Evolutionary conservation across 92 coral and sea anemone species (phyloP).

Genomic region (Epizoanthus stellaris): DNA sequence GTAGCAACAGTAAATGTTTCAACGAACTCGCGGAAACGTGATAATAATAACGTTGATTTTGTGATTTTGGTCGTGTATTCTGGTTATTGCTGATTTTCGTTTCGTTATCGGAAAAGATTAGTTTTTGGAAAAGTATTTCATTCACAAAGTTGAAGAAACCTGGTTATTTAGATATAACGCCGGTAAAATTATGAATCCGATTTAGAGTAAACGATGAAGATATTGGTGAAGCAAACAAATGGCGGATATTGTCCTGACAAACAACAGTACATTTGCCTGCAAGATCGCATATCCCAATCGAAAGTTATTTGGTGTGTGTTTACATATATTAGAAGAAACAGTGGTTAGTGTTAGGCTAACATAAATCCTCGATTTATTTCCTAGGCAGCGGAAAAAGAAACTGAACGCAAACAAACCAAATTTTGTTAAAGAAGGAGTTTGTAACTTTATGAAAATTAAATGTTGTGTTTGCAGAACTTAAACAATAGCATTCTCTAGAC

Average conservation of each 20-base stretch:
- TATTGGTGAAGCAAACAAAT: conserved; percentile 2
- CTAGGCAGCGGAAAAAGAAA: neutral
- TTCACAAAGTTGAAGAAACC: too few species aligned
- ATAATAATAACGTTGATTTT: too few species aligned
- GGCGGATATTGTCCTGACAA: neutral
- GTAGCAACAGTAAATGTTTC: neutral
- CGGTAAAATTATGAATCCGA: too few species aligned
- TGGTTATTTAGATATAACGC: too few species aligned
- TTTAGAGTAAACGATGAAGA: neutral
- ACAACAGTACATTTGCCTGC: neutral
- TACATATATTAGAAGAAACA: neutral
- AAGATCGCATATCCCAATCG: neutral
- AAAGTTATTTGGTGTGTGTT: neutral
- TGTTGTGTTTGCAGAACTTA: neutral
- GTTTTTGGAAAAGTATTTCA: too few species aligned
- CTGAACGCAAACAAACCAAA: neutral
- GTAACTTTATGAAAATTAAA: neutral
- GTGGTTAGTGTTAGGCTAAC: too few species aligned
- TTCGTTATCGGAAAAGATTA: too few species aligned
- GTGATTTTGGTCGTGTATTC: too few species aligned
- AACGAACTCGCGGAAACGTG: neutral
- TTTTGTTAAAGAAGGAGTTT: neutral
- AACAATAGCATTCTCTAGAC: neutral
- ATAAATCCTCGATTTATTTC: too few species aligned
- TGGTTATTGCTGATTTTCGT: too few species aligned